Base-by-base conservation (phyloP, 2,113 vertebrate species). In the Chaetodon trifascialis region DNA sequence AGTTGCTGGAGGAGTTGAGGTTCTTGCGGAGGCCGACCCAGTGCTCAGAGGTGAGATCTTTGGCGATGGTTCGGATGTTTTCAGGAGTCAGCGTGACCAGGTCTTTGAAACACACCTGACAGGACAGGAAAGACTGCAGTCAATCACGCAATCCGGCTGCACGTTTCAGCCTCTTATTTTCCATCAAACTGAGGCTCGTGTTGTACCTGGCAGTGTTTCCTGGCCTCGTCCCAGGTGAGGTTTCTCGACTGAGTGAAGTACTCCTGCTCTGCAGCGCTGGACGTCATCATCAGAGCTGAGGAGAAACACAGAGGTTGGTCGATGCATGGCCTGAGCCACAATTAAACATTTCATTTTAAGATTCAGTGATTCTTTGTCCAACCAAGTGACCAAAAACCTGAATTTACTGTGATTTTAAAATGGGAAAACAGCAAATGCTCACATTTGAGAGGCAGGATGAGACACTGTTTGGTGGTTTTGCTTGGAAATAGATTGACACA, bases 11-110 rank as follows among this genome's bases (percentile, higher is more conserved):
- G 14, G 11, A 15, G 59, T 49, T 19, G 42, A 63, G 17, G 12
- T 78, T 80, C 76, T 90, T 93, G 68, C 93, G 93, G 12, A 95
- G 93, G 16, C 95, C 95, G 0, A 93, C 62, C 95, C 95, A 95
- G 85, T 85, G 82, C 4, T 83, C 85, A 1, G 51, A 79, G 36
- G 11, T 73, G 30, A 91, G 60, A 0, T 60, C 55, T 8, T 7
- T 5, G 21, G 16, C 14, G 1, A 94, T 30, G 5, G 0, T 0
- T 17, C 71, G 77, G 65, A 30, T 73, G 79, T 93, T 95, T 8
- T 63, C 16, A 2, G 85, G 46, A 3, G 89, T 92, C 44, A 95
- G 4, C 4, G 88, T 95, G 46, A 88, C 89, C 70, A 95, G 82
- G 0, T 95, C 94, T 67, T 88, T 86, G 76, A 68, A 95, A 87